phyloP scores from a whole-genome alignment of 2,797 vertebrate species.

The Austrolebias charrua region DNA sequence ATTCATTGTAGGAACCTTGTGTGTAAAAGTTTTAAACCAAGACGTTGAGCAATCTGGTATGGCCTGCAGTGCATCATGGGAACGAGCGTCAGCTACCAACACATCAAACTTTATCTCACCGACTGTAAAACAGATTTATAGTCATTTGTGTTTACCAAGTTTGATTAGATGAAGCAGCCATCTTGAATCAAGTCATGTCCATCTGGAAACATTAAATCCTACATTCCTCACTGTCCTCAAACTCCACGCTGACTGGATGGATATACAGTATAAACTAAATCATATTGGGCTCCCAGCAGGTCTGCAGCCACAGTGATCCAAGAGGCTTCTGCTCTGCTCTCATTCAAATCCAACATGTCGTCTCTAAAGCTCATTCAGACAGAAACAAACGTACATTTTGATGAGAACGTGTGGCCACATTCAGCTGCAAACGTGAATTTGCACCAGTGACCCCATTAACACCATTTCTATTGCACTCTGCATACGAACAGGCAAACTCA shows the following conservation, averaged over 20 bases:
- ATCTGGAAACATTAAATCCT: not conserved
- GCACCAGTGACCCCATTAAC: slow-evolving; percentile 8
- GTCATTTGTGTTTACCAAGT: too few relatives aligned
- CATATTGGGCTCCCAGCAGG: not conserved
- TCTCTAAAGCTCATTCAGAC: slow-evolving; percentile 5
- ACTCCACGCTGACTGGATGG: not conserved
- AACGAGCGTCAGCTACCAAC: too few relatives aligned
- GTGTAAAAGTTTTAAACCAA: too few relatives aligned
- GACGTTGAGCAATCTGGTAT: too few relatives aligned
- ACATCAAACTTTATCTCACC: too few relatives aligned
- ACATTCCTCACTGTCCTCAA: not conserved
- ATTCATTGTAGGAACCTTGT: too few relatives aligned
- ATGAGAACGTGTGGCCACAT: not conserved
- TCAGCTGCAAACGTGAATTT: not conserved
- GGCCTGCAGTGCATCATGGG: too few relatives aligned
- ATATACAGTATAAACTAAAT: not conserved
- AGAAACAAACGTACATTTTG: slow-evolving; percentile 1
- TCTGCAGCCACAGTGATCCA: slow-evolving; percentile 38
- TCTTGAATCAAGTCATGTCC: not conserved
- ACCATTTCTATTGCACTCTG: slow-evolving; percentile 25
- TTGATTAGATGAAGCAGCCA: not conserved
- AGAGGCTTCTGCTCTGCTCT: slow-evolving; percentile 6
- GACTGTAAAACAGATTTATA: too few relatives aligned
- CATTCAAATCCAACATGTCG: slow-evolving; percentile 5
- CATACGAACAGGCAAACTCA: slow-evolving; percentile 19